Conservation (phyloP, 2,888 invertebrate genomes). For the Scaptomyza tumidula region DNA sequence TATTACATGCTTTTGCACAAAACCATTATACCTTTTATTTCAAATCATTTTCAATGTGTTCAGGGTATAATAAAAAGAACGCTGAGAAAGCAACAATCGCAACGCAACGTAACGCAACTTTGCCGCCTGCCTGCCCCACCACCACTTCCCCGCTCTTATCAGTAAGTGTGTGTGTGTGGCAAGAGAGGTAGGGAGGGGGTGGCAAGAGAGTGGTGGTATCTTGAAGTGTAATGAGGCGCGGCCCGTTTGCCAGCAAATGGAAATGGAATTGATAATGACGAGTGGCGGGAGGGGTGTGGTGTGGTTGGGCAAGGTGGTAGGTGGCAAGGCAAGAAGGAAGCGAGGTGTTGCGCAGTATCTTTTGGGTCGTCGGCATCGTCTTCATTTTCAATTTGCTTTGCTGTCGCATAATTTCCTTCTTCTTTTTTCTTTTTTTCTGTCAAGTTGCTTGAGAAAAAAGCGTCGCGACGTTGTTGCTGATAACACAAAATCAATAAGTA, state of each 20-base stretch:
- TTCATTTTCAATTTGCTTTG: constrained; percentile 61
- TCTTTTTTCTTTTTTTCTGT: constrained; percentile 16
- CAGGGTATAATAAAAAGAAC: not conserved
- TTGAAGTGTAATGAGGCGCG: constrained; percentile 61
- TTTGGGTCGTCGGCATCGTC: constrained; percentile 55
- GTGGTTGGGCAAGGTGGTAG: not conserved
- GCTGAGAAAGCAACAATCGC: constrained; percentile 57
- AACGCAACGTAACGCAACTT: not conserved
- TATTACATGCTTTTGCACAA: no score
- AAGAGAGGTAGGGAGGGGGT: not conserved
- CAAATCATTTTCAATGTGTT: no score
- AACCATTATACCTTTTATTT: no score
- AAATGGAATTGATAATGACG: constrained; percentile 2
- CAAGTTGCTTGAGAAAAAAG: constrained; percentile 16
- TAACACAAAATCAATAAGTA: constrained; percentile 74
- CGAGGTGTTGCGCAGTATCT: constrained; percentile 9
- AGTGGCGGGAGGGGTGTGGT: not conserved
- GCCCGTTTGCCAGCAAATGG: constrained; percentile 32
- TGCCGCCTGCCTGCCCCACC: not conserved
- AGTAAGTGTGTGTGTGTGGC: constrained; percentile 13
- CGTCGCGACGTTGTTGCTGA: constrained; percentile 52
- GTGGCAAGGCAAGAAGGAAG: not conserved
- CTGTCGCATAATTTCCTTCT: constrained; percentile 26
- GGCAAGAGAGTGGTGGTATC: constrained; percentile 29
- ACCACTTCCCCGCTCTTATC: constrained; percentile 38